These are phyloP conservation scores for Tenthredo distinguenda DNA, from an alignment of 2,888 invertebrate genomes.

Conservation along the genomic window DNA sequence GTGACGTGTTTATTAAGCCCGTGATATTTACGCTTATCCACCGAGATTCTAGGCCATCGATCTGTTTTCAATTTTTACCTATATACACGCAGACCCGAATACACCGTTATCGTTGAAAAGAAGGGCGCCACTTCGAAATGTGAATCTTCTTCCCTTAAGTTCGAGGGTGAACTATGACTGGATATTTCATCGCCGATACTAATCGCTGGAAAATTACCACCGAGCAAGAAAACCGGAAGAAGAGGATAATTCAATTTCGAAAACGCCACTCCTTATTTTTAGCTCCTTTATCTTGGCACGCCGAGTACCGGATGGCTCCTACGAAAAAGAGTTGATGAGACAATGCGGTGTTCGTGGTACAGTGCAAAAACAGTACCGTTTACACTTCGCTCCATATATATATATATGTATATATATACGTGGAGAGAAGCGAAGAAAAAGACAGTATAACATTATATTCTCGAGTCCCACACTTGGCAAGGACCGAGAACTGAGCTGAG, in stretches of 20 bases:
- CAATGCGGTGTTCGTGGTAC: background rate
- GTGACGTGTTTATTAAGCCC: slow-evolving; percentile 47
- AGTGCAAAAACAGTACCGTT: slow-evolving; percentile 1
- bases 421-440: background rate
- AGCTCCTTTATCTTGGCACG: background rate
- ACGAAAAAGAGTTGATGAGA: slow-evolving; percentile 3
- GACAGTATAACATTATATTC: background rate
- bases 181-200: background rate
- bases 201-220: background rate
- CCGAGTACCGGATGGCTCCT: background rate
- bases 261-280: background rate
- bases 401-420: background rate
- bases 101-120: background rate
- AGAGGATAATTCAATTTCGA: background rate
- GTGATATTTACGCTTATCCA: slow-evolving; percentile 13
- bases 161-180: background rate
- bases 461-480: background rate
- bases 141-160: background rate
- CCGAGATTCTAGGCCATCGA: slow-evolving; percentile 46
- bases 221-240: background rate
- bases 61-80: slow-evolving; percentile 48
- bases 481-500: background rate
- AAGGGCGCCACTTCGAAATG: background rate
- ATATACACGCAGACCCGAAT: background rate
- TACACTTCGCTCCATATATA: background rate